phyloP scores from a whole-genome alignment of 2,888 invertebrate genomes.

The Scaptomyza caliginosa region DNA sequence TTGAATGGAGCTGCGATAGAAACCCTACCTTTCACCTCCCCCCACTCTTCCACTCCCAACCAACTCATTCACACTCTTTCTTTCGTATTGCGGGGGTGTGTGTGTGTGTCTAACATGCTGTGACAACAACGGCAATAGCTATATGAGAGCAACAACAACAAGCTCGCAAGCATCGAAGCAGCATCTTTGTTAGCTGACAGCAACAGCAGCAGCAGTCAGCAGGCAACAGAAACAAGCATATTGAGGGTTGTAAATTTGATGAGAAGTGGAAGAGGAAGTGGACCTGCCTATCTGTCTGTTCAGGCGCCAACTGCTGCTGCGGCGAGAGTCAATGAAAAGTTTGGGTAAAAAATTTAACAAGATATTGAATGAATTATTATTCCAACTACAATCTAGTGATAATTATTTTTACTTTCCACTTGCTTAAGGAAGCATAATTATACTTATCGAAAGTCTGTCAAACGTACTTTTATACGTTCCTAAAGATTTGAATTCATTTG shows the following conservation, averaged over 20 bases:
- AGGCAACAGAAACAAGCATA: slow-evolving; percentile 12
- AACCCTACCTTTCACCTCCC: slow-evolving; percentile 1
- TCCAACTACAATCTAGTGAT: too few relatives aligned
- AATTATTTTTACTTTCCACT: too few relatives aligned
- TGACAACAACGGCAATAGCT: slow-evolving; percentile 34
- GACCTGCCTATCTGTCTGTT: slow-evolving; percentile 12
- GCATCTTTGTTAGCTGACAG: slow-evolving; percentile 44
- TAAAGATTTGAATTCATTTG: not conserved
- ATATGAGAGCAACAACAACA: slow-evolving; percentile 20
- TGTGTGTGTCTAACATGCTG: slow-evolving; percentile 30
- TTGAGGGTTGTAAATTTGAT: not conserved
- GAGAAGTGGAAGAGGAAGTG: not conserved
- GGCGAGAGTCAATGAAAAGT: slow-evolving; percentile 70
- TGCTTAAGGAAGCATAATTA: too few relatives aligned
- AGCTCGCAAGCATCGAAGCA: slow-evolving; percentile 2
- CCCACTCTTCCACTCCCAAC: not conserved
- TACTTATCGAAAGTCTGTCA: too few relatives aligned
- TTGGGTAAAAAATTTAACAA: slow-evolving; percentile 56
- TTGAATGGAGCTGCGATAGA: slow-evolving; percentile 51
- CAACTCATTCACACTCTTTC: not conserved
- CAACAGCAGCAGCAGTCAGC: slow-evolving; percentile 20
- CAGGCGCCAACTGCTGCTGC: slow-evolving; percentile 45
- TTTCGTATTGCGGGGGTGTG: not conserved
- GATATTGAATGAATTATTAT: not conserved
- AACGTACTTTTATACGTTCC: not conserved